Base-by-base conservation (phyloP, 2,888 invertebrate species). In the Coelopa pilipes region DNA sequence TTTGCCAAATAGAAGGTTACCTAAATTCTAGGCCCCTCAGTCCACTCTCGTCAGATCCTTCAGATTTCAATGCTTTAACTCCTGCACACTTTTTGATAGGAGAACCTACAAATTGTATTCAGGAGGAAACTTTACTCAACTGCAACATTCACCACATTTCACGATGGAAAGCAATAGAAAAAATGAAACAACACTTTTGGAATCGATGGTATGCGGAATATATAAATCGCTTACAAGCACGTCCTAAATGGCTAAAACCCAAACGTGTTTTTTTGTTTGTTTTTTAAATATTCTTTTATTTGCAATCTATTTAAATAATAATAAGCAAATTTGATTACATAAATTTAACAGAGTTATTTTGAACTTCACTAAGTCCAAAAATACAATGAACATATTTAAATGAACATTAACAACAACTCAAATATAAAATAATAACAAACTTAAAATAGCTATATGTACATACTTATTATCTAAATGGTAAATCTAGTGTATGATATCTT, bases 161-260 rank as follows among this genome's bases (percentile, higher is more conserved):
- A 1, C 24, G 75, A 12, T 76, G 75, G 76, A 75, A 75, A 70
- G 12, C 10, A 12, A 71, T 77, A 19, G 73, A 75, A n/a, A 59
- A 55, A 21, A 34, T 76, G 0, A 75, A 78, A 17, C 73, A 78
- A 55, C 71, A 74, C 24, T 76, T 76, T 53, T 77, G 77, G 77
- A 67, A 70, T 10, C 70, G 75, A 3, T 76, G 78, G 74, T 46
- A 50, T 11, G n/a, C 11, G 0, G 76, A 78, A 47, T 77, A 76
- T 62, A 12, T 77, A 1, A 70, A 66, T 17, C 76, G 76, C 0
- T 47, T 77, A 2, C 75, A 76, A 10, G 50, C 74, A 1, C 73
- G 75, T 11, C 65, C 68, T 11, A 76, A 75, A 53, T 76, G 75
- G 74, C 24, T 74, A 9, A 72, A 72, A 24, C 62, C 59, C 3